These are phyloP conservation scores for Etheostoma perlongum DNA, from an alignment of 2,797 vertebrate genomes.

Conservation along the genomic window DNA sequence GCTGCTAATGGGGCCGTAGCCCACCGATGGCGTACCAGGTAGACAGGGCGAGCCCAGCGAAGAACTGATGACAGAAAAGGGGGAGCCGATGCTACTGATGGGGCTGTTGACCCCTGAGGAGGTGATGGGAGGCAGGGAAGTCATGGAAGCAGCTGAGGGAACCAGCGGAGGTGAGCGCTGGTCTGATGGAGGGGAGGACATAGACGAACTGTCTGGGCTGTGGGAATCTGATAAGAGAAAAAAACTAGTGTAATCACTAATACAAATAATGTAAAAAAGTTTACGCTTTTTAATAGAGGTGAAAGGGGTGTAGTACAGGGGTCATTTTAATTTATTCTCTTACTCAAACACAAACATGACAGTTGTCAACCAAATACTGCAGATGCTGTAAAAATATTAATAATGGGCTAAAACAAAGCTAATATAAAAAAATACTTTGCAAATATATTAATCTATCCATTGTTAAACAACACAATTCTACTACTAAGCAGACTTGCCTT, in stretches of 20 bases:
- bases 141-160: conserved; percentile 81
- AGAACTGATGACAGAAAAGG: conserved; percentile 94
- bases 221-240: conserved; percentile 84
- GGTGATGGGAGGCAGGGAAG: conserved; percentile 82
- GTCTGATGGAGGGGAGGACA: conserved; percentile 87
- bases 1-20: conserved; percentile 94
- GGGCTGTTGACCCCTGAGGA: conserved; percentile 84
- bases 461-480: not conserved
- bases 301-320: not conserved
- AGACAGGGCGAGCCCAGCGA: conserved; percentile 93
- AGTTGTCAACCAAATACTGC: not conserved
- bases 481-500: not conserved
- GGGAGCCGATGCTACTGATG: conserved; percentile 91
- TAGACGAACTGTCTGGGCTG: conserved; percentile 93
- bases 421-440: not conserved
- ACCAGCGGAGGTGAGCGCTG: conserved; percentile 86
- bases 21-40: conserved; percentile 90
- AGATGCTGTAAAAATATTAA: not conserved
- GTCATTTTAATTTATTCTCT: not conserved
- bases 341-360: not conserved
- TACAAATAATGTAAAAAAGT: not conserved
- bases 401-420: not conserved
- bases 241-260: not conserved
- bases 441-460: not conserved
- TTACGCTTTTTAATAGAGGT: not conserved